Evolutionary conservation across 2,888 invertebrate species (phyloP).

Genomic region (Mythimna ferrago): DNA sequence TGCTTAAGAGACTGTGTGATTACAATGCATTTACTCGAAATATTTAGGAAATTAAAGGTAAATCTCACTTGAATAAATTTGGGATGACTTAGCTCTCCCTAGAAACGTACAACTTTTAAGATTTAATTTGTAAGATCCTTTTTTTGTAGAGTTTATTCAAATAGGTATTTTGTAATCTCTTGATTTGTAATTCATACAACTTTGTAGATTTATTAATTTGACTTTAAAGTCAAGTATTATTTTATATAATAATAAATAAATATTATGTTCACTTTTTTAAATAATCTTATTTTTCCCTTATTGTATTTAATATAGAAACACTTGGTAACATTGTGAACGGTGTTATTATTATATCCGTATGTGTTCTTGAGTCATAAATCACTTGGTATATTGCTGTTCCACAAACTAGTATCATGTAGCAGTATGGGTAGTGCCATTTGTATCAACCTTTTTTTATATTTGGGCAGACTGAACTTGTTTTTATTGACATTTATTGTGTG

Average conservation of each 20-base stretch:
- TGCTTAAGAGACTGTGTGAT: slow-evolving; percentile 69
- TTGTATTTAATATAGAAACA: slow-evolving; percentile 54
- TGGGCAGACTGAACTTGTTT: slow-evolving; percentile 76
- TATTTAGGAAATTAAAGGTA: slow-evolving; percentile 69
- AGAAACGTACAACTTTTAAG: slow-evolving; percentile 88
- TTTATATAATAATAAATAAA: slow-evolving; percentile 88
- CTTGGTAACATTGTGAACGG: slow-evolving; percentile 40
- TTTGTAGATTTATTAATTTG: slow-evolving; percentile 84
- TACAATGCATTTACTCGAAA: slow-evolving; percentile 81
- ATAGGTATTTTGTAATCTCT: slow-evolving; percentile 89
- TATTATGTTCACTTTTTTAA: slow-evolving; percentile 80
- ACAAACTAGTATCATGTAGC: slow-evolving; percentile 64
- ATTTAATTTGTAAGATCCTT: slow-evolving; percentile 87
- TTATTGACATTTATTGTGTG: slow-evolving; percentile 83
- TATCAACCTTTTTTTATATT: slow-evolving; percentile 68
- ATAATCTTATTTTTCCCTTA: slow-evolving; percentile 76
- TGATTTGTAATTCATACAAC: slow-evolving; percentile 83
- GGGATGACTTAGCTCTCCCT: slow-evolving; percentile 85
- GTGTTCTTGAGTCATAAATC: slow-evolving; percentile 44
- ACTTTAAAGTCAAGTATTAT: slow-evolving; percentile 87
- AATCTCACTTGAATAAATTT: slow-evolving; percentile 85
- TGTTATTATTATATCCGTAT: slow-evolving; percentile 46
- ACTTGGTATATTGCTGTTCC: slow-evolving; percentile 63
- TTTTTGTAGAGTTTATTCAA: slow-evolving; percentile 87
- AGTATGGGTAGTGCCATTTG: slow-evolving; percentile 77